phyloP scores from a whole-genome alignment of 2,797 vertebrate genomes.

The Picus viridis region DNA sequence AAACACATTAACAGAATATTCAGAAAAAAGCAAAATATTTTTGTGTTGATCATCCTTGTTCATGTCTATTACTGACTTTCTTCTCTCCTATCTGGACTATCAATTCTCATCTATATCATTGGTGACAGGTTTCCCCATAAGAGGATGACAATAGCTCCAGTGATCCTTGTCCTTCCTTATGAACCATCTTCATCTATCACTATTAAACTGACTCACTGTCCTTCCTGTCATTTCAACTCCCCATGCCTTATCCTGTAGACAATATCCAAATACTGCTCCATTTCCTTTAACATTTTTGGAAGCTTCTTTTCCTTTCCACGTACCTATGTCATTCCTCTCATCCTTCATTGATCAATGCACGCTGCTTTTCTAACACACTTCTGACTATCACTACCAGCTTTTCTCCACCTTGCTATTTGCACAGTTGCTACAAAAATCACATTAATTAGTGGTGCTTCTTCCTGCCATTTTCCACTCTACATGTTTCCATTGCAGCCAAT shows the following conservation, averaged over 20 bases:
- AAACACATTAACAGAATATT: background rate
- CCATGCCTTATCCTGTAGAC: background rate
- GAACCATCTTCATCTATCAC: background rate
- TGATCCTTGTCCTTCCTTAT: background rate
- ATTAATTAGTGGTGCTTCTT: background rate
- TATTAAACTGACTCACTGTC: background rate
- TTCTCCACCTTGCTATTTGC: background rate
- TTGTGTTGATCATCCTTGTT: background rate
- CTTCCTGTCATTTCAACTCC: background rate
- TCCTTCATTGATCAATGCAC: background rate
- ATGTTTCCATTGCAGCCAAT: background rate
- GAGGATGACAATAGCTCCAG: background rate
- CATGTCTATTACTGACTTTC: background rate
- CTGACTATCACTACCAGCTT: background rate
- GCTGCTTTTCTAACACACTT: background rate
- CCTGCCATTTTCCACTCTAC: background rate
- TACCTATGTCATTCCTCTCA: background rate
- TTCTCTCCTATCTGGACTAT: background rate
- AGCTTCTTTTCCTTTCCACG: background rate
- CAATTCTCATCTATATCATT: background rate
- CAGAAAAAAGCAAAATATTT: background rate
- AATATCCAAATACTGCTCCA: background rate
- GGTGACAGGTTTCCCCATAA: fast-evolving
- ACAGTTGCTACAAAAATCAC: background rate
- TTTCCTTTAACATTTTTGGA: background rate